Base-by-base conservation (phyloP, 2,113 vertebrate species). In the Procavia capensis region DNA sequence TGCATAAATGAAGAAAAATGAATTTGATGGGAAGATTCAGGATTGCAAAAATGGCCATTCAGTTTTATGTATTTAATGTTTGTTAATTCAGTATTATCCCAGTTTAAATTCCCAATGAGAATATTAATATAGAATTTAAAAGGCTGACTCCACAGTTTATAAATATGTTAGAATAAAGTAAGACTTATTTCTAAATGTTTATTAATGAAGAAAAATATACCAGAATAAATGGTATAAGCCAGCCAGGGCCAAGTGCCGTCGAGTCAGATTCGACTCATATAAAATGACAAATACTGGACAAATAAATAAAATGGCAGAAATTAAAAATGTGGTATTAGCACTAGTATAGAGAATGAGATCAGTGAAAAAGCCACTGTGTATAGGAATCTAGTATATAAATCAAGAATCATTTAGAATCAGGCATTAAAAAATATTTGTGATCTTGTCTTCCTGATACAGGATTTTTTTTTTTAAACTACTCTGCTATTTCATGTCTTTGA, bases 1-100 rank as follows among this genome's bases (percentile, higher is more conserved):
- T 75, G 1, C 13, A 81, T 61, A 72, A 84, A 50, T 84, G 19
- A 36, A 50, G 13, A 90, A 89, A 64, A 22, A 25, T 66, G 14
- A 64, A 91, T 85, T 93, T 81, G 39, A 59, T 94, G 22, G 27
- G 27, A 94, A 50, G 25, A 88, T 50, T 85, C 27, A 93, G 31
- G 88, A 61, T 95, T 34, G 22, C 13, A 47, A 68, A 41, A 81
- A 54, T 91, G 57, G 25, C 41, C 34, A 59, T 80, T 89, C 7
- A 43, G 57, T 47, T 6, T 25, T 86, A 66, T 91, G 1, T 76
- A 75, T 61, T 64, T 90, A 34, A 47, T 78, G 47, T 85, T 45
- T 87, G 6, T 93, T 79, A 72, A 95, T 43, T 79, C 57, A 80
- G 36, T 39, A 22, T 10, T 85, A 68, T 59, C 41, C 16, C 2